Percentiles rank a stretch among this genome's conserved stretches.
Conservation (phyloP, 2,888 invertebrate species). For the Amphimallon solstitiale region DNA sequence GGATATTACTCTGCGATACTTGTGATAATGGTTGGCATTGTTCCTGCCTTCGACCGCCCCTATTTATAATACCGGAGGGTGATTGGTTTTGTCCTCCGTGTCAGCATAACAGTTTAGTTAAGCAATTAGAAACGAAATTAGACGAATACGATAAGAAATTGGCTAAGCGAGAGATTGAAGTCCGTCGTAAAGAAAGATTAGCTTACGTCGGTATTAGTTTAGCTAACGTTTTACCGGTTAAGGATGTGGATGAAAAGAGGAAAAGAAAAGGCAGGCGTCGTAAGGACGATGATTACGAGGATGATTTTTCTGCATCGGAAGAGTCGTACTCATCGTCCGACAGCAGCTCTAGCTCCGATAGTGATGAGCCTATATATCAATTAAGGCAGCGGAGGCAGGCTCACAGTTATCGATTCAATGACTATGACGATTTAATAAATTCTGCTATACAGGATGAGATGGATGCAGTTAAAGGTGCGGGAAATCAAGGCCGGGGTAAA, state of each 20-base stretch:
- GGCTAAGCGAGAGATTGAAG: constrained; percentile 73
- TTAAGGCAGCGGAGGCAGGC: constrained; percentile 82
- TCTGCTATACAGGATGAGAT: constrained; percentile 88
- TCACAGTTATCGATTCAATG: constrained; percentile 87
- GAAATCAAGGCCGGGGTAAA: constrained; percentile 87
- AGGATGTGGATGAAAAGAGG: constrained; percentile 44
- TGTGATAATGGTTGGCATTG: constrained; percentile 99
- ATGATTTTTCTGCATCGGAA: constrained; percentile 46
- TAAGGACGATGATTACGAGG: constrained; percentile 52
- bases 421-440: constrained; percentile 95
- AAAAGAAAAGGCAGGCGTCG: constrained; percentile 58
- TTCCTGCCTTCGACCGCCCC: constrained; percentile 90
- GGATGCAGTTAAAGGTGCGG: constrained; percentile 78
- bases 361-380: constrained; percentile 84
- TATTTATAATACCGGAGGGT: constrained; percentile 95
- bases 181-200: constrained; percentile 73
- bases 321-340: constrained; percentile 44
- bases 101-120: constrained; percentile 87
- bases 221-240: constrained; percentile 72
- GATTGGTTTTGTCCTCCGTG: constrained; percentile 99
- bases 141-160: constrained; percentile 80
- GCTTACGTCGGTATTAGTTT: constrained; percentile 81
- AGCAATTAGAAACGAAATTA: constrained; percentile 78
- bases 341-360: constrained; percentile 58
- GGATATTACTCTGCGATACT: constrained; percentile 94